Base-by-base conservation (phyloP, 2,888 invertebrate species). In the Bellardia bayeri region DNA sequence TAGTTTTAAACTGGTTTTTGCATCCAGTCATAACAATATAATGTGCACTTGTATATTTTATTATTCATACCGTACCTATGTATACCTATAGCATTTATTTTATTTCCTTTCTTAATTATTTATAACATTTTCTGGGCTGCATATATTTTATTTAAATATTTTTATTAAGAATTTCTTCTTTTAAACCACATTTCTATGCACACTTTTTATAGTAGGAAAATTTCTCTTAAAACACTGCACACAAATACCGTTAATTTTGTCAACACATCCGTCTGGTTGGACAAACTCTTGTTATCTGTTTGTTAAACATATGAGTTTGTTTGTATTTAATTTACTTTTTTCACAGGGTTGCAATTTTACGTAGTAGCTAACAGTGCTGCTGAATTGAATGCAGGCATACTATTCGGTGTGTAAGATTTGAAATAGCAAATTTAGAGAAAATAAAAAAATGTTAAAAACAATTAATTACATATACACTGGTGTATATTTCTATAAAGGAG, bases 261-360 rank as follows among this genome's bases (percentile, higher is more conserved):
- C 69, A 68, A 63, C 71, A 87, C 87, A 82, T 82, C 87, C 82
- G 87, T 75, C 74, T 78, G 2, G 63, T 87, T 85, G 78, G 69
- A 87, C 87, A 69, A 81, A 56, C 82, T 82, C 51, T 85, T 78
- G 78, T 78, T 87, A 74, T 85, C 87, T 87, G 78, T 66, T 79
- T 37, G 69, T 13, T 33, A 45, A 86, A 82, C 86, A 86, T 86
- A 78, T 86, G 86, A 78, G 78, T 82, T 85, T 80, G 68, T 80
- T 78, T 81, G 85, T 63, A 69, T 69, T 51, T 74, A 72, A 68
- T 51, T 69, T 33, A 51, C 1, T 16, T 42, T 54, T 63, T 0
- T 2, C 3, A 23, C 83, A 83, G 45, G 56, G 83, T 58, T 83
- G 83, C 42, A 72, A 23, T 56, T 30, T 37, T 42, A 4, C 6